phyloP scores from a whole-genome alignment of 2,888 invertebrate genomes.

The Leucophenga montana region DNA sequence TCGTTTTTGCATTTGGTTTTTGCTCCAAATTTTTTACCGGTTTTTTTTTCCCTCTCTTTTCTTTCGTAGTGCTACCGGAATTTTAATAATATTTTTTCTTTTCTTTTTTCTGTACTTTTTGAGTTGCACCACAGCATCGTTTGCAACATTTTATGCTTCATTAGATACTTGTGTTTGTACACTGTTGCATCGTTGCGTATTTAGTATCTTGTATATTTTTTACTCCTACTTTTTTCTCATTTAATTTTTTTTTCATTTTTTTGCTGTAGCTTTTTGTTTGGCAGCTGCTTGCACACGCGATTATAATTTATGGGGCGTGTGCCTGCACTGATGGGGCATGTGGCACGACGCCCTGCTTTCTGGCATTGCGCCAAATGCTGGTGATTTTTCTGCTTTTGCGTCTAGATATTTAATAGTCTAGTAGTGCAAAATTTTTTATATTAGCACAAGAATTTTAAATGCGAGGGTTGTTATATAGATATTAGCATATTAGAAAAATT shows the following conservation, averaged over 20 bases:
- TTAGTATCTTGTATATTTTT: neutral
- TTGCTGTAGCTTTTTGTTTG: neutral
- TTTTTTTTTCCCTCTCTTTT: neutral
- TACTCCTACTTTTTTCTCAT: neutral
- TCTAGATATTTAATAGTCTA: neutral
- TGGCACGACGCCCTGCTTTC: neutral
- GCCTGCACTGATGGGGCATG: neutral
- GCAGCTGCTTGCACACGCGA: slow-evolving; percentile 10
- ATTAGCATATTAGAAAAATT: too few species aligned
- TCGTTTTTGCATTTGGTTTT: too few species aligned
- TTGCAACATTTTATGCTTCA: neutral
- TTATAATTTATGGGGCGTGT: slow-evolving; percentile 15
- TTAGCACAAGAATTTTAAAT: too few species aligned
- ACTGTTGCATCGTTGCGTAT: slow-evolving; percentile 5
- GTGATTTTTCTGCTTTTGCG: too few species aligned
- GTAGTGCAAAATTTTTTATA: too few species aligned
- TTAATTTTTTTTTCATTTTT: slow-evolving; percentile 7
- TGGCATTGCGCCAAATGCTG: too few species aligned
- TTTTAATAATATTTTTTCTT: neutral
- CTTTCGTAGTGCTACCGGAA: neutral
- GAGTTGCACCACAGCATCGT: neutral
- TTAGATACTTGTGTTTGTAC: neutral
- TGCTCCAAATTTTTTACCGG: slow-evolving; percentile 8
- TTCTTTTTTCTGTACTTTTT: neutral
- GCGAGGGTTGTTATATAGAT: too few species aligned